A percentile compares a stretch with the other conserved stretches of the same genome.
These are phyloP conservation scores for Calliopum simillimum DNA, from an alignment of 2,888 invertebrate species.

Conservation along the genomic window DNA sequence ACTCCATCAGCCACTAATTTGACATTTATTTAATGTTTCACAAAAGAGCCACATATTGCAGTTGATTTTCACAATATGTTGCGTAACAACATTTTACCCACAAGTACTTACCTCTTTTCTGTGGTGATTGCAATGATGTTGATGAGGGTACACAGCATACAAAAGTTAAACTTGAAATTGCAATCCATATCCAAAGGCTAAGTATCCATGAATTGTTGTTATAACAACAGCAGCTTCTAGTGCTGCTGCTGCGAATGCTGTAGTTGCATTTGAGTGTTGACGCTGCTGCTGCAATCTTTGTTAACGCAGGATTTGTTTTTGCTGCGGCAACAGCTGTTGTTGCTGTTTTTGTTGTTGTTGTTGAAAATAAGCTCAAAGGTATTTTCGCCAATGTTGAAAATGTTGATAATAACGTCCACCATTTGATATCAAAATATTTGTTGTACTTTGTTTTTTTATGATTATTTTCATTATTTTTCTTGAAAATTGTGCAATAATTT, in stretches of 20 bases:
- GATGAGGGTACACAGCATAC: conserved; percentile 64
- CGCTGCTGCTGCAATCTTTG: conserved; percentile 4
- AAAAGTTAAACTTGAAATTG: conserved; percentile 57
- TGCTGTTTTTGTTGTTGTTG: conserved; percentile 7
- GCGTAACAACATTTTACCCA: neutral
- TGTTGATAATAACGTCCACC: conserved; percentile 21
- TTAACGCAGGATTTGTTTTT: conserved; percentile 29
- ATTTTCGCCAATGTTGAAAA: conserved; percentile 21
- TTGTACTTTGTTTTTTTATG: neutral
- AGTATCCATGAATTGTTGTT: conserved; percentile 51
- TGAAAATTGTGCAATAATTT: conserved; percentile 39
- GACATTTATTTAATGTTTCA: conserved; percentile 28
- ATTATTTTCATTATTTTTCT: conserved; percentile 4
- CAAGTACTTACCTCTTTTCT: conserved; percentile 64
- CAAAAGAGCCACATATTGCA: neutral
- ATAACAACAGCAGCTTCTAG: conserved; percentile 24
- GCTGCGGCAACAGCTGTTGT: conserved; percentile 21
- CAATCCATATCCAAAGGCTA: conserved; percentile 55
- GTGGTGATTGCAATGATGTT: conserved; percentile 63
- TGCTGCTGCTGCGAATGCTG: conserved; percentile 15
- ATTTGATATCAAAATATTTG: conserved; percentile 18
- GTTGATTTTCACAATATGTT: too few relatives aligned
- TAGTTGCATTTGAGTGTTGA: conserved; percentile 14
- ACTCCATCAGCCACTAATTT: conserved; percentile 10
- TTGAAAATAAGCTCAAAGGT: conserved; percentile 28